Base-by-base conservation (phyloP, 2,797 vertebrate species). In the Vireo griseus region DNA sequence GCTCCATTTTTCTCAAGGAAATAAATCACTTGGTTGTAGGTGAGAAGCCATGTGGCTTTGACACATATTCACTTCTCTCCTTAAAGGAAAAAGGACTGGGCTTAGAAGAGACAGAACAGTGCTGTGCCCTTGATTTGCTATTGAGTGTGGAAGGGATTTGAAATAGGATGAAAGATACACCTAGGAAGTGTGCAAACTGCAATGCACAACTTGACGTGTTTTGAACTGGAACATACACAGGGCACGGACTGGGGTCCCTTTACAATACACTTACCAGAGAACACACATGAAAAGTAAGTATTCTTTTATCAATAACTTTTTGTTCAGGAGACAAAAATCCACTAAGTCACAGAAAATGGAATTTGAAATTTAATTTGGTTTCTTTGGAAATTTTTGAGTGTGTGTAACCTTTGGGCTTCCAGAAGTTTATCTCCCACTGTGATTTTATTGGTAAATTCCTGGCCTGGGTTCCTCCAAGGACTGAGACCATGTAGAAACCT, bases 21-120 rank as follows among this genome's bases (percentile, higher is more conserved):
- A 96, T 95, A 93, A 96, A 95, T 95, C 75, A 91, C 33, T 39
- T 82, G 47, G 17, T 52, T 73, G 68, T 24, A 65, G 67, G 50
- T 51, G 57, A 80, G 87, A 68, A 82, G 26, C 31, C 10, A 3
- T 16, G 54, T 74, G 81, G 25, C 48, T 79, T 55, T 75, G 68
- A 73, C 78, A 84, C 9, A 24, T 13, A 21, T 9, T 74, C 13
- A 2, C 31, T 83, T 73, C 20, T 42, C 28, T 59, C 57, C 35
- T 35, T 47, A n/a, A 84, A 62, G 40, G 66, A 17, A 67, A 65
- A 50, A 61, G 6, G n/a, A 31, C 7, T 61, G 10, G 54, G 10
- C 19, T 45, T 51, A 16, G 31, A 42, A 76, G 51, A 79, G n/a
- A 15, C 0, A 1, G 37, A 48, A 31, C 24, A 42, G 6, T 6